Conservation (phyloP, 2,797 vertebrate species). For the Artibeus lituratus region DNA sequence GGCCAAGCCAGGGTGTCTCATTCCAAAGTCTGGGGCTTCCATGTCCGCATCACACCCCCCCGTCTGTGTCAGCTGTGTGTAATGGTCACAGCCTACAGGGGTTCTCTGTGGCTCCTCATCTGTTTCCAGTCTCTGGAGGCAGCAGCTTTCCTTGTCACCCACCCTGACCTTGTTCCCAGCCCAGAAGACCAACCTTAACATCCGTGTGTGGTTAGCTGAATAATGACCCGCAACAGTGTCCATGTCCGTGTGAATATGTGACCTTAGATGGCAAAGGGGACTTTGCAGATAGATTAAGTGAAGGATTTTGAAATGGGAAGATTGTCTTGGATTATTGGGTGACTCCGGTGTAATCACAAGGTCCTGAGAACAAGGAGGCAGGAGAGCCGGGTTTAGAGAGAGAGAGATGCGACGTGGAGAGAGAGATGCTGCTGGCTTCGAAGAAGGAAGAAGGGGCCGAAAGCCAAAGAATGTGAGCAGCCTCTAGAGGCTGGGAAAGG, state of each 20-base stretch:
- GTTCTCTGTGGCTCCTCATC: not conserved
- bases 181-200: not conserved
- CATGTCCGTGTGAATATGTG: not conserved
- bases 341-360: not conserved
- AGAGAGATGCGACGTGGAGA: no score
- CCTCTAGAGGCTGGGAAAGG: not conserved
- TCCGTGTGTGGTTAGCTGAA: not conserved
- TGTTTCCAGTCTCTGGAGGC: no score
- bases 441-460: not conserved
- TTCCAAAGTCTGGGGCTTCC: not conserved
- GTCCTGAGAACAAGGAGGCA: not conserved
- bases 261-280: not conserved
- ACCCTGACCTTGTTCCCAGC: not conserved
- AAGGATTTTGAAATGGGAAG: not conserved
- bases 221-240: no score
- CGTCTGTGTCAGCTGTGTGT: no score
- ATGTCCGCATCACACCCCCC: fast-evolving
- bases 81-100: fast-evolving
- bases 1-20: not conserved
- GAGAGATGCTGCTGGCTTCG: not conserved
- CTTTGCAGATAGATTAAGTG: not conserved
- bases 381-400: not conserved
- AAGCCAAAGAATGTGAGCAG: not conserved
- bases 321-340: not conserved
- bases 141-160: not conserved